phyloP scores from a whole-genome alignment of 2,888 invertebrate genomes.

The Doris montereyensis region DNA sequence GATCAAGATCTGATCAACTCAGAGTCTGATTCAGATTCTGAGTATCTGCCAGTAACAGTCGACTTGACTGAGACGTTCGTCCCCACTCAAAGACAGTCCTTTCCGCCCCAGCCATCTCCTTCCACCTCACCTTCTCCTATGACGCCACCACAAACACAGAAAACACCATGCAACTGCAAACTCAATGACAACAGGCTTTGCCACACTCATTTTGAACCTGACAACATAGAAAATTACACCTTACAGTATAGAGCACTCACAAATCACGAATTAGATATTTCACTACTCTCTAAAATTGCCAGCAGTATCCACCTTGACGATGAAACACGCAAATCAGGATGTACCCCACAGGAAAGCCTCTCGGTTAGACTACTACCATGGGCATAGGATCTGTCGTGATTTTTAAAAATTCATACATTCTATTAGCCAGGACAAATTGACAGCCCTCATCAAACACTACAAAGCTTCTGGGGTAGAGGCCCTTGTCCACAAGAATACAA shows the following conservation, averaged over 20 bases:
- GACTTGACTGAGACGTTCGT: too few species aligned
- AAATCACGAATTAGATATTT: not conserved
- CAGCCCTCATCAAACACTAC: slow-evolving; percentile 21
- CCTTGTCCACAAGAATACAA: slow-evolving; percentile 4
- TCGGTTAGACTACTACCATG: not conserved
- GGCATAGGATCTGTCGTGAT: not conserved
- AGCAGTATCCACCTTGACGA: slow-evolving; percentile 2
- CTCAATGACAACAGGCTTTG: not conserved
- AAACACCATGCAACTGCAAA: too few species aligned
- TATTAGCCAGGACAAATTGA: slow-evolving; percentile 2
- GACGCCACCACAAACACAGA: too few species aligned
- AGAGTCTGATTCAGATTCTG: too few species aligned
- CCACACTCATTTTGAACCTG: not conserved
- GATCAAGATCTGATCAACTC: too few species aligned
- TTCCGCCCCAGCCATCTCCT: too few species aligned
- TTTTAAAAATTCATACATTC: slow-evolving; percentile 10
- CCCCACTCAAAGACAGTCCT: too few species aligned
- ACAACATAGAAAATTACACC: not conserved
- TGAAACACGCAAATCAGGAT: not conserved
- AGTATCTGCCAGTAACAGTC: too few species aligned
- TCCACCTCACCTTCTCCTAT: too few species aligned
- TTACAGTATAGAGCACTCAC: not conserved
- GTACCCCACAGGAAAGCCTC: not conserved
- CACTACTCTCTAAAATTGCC: slow-evolving; percentile 9
- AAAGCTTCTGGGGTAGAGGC: slow-evolving; percentile 30